Evolutionary conservation across 2,888 invertebrate genomes (phyloP), one percentile per base, ranked within the genome.

Genomic region (Drosophila aldrichi): DNA sequence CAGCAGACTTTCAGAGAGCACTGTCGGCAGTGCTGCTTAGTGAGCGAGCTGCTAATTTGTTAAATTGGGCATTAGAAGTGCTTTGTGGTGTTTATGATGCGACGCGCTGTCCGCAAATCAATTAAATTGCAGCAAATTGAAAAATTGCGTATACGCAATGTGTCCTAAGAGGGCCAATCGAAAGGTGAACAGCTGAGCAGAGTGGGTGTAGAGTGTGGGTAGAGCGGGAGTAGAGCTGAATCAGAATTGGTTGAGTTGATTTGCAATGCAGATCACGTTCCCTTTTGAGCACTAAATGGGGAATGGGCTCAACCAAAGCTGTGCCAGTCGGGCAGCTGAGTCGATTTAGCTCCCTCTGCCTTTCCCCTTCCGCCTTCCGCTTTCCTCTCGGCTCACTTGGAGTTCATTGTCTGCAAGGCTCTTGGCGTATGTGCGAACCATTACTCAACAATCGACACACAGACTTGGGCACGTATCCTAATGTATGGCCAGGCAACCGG

Each of bases 361-460:
- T 8, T 29, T 7, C 8, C 8, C 29, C 29, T 29, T 29, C 29
- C 29, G 25, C 25, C 3, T 22, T 22, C 22, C 22, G 22, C 22
- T 9, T n/a, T 18, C n/a, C 49, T 48, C 34, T 61, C 54, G 36
- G 34, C 60, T 55, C 36, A 55, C 56, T 46, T 70, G 38, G 69
- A 77, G 80, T 80, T 80, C 78, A 80, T 80, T 81, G 70, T 74
- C 79, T 74, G 65, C 34, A 62, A 71, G 60, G 63, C 61, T 67
- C 65, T 77, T 63, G 63, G 48, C 57, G 55, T 66, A 70, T 80
- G 68, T 63, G 62, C 41, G 46, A 58, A 63, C 71, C 80, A 79
- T 78, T 78, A 78, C 63, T 78, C 77, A 79, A 75, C 58, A 49
- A 48, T 36, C 52, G 51, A 48, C 43, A 48, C 60, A 64, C 40